Evolutionary conservation across 2,113 vertebrate genomes (phyloP).

Genomic region (Phalacrocorax carbo): DNA sequence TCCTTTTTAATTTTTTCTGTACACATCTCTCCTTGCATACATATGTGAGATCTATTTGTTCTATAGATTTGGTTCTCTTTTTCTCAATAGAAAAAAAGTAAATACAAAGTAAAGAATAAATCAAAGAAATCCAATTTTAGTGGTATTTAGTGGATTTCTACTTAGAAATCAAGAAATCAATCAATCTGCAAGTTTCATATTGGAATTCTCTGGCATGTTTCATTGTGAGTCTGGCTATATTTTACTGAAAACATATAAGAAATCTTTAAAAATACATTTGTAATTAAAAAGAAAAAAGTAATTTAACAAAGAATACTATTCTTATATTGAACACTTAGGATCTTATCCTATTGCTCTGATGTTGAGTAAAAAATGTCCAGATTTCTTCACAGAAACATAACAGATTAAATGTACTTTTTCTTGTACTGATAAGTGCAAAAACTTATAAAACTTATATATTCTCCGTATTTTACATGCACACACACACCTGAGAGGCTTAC

Average conservation of each 20-base stretch:
- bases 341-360: background rate
- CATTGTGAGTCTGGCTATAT: background rate
- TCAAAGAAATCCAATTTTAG: fast-evolving
- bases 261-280: background rate
- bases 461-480: background rate
- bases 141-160: background rate
- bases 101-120: background rate
- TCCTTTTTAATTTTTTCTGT: background rate
- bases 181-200: background rate
- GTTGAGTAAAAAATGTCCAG: background rate
- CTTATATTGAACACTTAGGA: background rate
- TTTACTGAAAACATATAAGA: background rate
- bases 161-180: background rate
- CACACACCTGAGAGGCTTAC: background rate
- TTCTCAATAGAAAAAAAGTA: background rate
- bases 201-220: background rate
- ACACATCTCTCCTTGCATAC: background rate
- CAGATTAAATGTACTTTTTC: background rate
- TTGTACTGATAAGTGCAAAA: background rate
- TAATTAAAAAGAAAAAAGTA: background rate
- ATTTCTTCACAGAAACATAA: background rate
- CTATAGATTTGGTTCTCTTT: background rate
- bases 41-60: background rate
- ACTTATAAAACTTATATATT: background rate
- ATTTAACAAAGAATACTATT: background rate